Conservation (phyloP, 2,888 invertebrate species). For the Dicycla oo region DNA sequence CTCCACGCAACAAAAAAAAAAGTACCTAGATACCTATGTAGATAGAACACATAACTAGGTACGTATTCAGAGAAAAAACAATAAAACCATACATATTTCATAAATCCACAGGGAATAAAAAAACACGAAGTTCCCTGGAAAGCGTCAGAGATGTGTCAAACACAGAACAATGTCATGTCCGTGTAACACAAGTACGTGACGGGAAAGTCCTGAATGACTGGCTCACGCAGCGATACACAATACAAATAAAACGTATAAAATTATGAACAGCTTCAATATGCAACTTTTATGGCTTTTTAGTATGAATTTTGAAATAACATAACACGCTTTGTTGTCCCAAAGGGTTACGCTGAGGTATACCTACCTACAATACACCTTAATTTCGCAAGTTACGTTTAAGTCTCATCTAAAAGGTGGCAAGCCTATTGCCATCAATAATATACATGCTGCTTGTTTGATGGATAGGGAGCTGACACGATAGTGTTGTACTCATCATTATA, state of each 20-base stretch:
- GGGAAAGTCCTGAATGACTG: background rate
- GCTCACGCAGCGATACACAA: background rate
- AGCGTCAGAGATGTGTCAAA: constrained; percentile 7
- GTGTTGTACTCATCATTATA: no score
- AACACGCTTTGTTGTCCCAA: no score
- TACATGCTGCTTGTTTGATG: no score
- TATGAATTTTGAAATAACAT: background rate
- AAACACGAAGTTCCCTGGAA: background rate
- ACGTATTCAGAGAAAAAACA: background rate
- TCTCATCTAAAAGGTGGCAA: no score
- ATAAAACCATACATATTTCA: background rate
- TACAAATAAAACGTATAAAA: background rate
- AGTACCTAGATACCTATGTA: background rate
- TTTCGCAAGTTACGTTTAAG: no score
- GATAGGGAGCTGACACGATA: no score
- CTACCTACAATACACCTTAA: no score
- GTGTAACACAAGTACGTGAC: background rate
- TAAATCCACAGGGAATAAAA: background rate
- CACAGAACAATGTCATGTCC: constrained; percentile 12
- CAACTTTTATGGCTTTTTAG: background rate
- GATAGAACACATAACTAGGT: background rate
- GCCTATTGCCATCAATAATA: no score
- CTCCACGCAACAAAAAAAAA: background rate
- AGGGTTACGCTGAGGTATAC: no score
- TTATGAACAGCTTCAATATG: background rate